Conservation (phyloP, 1,140 invertebrate genomes). For the Calephelis nemesis region DNA sequence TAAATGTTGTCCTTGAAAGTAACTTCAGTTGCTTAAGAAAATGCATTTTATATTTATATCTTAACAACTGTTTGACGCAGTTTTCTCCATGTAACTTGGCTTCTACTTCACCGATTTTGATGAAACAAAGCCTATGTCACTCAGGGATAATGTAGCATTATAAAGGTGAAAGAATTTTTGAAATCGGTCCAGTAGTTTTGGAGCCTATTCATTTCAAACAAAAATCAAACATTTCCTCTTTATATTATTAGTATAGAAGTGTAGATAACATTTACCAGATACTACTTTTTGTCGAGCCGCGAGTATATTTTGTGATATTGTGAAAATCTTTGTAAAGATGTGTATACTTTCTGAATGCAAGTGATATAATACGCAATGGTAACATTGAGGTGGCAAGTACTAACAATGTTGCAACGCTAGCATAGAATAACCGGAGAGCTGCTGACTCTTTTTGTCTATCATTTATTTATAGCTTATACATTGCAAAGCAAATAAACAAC, state of each 20-base stretch:
- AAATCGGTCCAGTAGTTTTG: constrained; percentile 28
- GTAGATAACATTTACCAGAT: too few species aligned
- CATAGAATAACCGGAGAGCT: constrained; percentile 26
- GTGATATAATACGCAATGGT: constrained; percentile 46
- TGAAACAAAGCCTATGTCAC: too few species aligned
- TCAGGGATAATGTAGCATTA: too few species aligned
- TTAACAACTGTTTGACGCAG: too few species aligned
- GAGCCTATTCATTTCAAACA: constrained; percentile 16
- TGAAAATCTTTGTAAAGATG: constrained; percentile 30
- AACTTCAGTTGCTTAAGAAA: too few species aligned
- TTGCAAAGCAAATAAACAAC: too few species aligned
- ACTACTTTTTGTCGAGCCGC: neutral
- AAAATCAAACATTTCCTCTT: neutral
- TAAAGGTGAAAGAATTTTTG: constrained; percentile 10
- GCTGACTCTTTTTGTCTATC: neutral
- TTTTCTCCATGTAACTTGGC: too few species aligned
- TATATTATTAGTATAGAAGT: too few species aligned
- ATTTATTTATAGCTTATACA: too few species aligned
- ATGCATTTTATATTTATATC: too few species aligned
- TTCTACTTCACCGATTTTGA: too few species aligned
- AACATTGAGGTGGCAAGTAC: constrained; percentile 43
- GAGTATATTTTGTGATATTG: neutral
- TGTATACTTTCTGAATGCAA: constrained; percentile 55
- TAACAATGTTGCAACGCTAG: constrained; percentile 53
- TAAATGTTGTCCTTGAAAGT: too few species aligned